These are phyloP conservation scores for Scaptomyza flava DNA, from an alignment of 2,888 invertebrate genomes.

Conservation along the genomic window DNA sequence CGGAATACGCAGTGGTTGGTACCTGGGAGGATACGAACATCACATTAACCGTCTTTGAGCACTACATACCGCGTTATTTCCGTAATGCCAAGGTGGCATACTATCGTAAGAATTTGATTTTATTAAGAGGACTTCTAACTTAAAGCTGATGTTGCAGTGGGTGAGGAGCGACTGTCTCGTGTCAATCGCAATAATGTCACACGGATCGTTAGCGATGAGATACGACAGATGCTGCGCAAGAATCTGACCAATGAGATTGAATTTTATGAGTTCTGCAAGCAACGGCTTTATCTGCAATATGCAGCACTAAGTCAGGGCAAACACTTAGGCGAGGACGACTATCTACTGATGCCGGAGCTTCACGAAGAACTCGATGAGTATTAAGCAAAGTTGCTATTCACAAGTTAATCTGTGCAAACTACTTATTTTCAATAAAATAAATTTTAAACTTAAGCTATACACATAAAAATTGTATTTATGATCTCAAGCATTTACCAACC, in stretches of 20 bases:
- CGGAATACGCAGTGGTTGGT: constrained; percentile 94
- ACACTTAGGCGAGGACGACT: constrained; percentile 74
- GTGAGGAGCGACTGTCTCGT: constrained; percentile 83
- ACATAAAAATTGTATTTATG: background rate
- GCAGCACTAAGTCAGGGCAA: constrained; percentile 87
- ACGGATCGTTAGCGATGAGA: constrained; percentile 87
- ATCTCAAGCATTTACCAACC: background rate
- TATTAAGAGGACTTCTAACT: constrained; percentile 5
- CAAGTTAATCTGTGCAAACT: constrained; percentile 16
- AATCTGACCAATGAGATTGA: constrained; percentile 95
- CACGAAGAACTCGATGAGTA: constrained; percentile 32
- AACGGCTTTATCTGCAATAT: constrained; percentile 92
- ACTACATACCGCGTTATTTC: constrained; percentile 93
- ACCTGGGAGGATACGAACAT: constrained; percentile 94
- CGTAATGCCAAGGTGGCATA: constrained; percentile 90
- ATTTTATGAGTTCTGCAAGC: constrained; percentile 95
- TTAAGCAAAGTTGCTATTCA: constrained; percentile 73
- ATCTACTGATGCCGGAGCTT: constrained; percentile 76
- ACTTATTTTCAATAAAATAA: constrained; percentile 11
- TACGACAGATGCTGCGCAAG: constrained; percentile 91
- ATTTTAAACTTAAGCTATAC: background rate
- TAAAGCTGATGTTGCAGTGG: constrained; percentile 69
- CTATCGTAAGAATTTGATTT: constrained; percentile 87
- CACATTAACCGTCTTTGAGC: constrained; percentile 92
- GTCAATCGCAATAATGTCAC: constrained; percentile 90